phyloP scores from a whole-genome alignment of 2,888 invertebrate species.

The Anoplius nigerrimus region DNA sequence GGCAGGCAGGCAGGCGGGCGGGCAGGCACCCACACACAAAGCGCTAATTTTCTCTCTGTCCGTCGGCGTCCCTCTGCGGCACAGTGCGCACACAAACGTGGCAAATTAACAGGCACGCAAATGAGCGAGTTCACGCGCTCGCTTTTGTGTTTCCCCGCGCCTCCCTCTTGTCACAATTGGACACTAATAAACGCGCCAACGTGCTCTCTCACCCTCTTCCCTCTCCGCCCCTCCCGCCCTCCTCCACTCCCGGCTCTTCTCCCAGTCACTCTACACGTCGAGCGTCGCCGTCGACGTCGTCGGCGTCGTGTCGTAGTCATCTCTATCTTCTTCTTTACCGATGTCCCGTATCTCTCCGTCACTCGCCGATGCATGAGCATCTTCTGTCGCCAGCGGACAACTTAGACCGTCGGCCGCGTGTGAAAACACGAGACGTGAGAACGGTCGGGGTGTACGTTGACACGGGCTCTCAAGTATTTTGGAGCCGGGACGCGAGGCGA shows the following conservation, averaged over 20 bases:
- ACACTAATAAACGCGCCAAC: constrained; percentile 70
- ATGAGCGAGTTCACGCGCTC: constrained; percentile 72
- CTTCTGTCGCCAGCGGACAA: no score
- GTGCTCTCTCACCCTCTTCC: constrained; percentile 15
- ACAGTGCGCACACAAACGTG: constrained; percentile 60
- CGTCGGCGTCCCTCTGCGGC: constrained; percentile 46
- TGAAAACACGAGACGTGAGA: no score
- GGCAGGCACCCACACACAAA: constrained; percentile 51
- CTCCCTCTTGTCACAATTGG: constrained; percentile 66
- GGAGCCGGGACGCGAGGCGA: constrained; percentile 27
- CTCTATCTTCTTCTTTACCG: constrained; percentile 12
- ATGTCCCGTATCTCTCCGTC: constrained; percentile 9
- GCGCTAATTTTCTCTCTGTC: constrained; percentile 67
- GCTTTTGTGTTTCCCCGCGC: constrained; percentile 61
- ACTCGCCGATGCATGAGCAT: background rate
- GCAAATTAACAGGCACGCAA: constrained; percentile 73
- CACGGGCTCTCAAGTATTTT: constrained; percentile 38
- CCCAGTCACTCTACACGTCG: constrained; percentile 20
- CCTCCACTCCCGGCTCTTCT: constrained; percentile 2
- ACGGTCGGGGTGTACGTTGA: constrained; percentile 53
- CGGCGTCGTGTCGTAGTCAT: no score
- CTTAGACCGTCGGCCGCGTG: background rate
- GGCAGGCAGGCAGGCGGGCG: background rate
- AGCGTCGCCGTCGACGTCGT: no score
- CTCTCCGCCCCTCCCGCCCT: constrained; percentile 13